phyloP scores from a whole-genome alignment of 2,797 vertebrate species.

The Acanthopagrus latus region DNA sequence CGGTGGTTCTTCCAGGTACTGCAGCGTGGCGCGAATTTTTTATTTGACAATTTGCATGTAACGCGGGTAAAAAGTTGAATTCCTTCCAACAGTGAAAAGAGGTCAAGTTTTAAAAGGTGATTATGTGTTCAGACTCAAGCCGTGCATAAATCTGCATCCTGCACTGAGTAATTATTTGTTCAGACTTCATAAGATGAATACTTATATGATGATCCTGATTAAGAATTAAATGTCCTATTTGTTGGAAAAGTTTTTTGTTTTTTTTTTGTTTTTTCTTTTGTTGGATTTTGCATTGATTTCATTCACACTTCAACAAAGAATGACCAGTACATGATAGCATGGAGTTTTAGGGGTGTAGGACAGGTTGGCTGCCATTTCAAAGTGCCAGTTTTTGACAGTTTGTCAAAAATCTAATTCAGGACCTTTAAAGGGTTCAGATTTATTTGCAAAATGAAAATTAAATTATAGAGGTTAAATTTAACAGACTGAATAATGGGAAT shows the following conservation, averaged over 20 bases:
- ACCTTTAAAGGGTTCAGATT: background rate
- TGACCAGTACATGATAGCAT: no score
- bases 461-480: background rate
- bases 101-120: background rate
- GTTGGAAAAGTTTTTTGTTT: no score
- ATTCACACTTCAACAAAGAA: no score
- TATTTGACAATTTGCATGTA: slow-evolving; percentile 70
- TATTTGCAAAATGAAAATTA: background rate
- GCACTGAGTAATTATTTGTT: background rate
- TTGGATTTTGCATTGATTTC: no score
- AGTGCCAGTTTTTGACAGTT: no score
- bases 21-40: slow-evolving; percentile 73
- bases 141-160: no score
- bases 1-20: slow-evolving; percentile 54
- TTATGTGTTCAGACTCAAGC: background rate
- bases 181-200: background rate
- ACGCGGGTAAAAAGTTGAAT: slow-evolving; percentile 74
- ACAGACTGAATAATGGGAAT: slow-evolving; percentile 15
- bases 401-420: no score
- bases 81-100: slow-evolving; percentile 18
- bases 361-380: no score
- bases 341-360: no score
- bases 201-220: slow-evolving; percentile 3
- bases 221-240: background rate
- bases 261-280: no score